These are phyloP conservation scores for Acropora tenuis DNA, from an alignment of 64 coral and sea anemone species.

Conservation along the genomic window DNA sequence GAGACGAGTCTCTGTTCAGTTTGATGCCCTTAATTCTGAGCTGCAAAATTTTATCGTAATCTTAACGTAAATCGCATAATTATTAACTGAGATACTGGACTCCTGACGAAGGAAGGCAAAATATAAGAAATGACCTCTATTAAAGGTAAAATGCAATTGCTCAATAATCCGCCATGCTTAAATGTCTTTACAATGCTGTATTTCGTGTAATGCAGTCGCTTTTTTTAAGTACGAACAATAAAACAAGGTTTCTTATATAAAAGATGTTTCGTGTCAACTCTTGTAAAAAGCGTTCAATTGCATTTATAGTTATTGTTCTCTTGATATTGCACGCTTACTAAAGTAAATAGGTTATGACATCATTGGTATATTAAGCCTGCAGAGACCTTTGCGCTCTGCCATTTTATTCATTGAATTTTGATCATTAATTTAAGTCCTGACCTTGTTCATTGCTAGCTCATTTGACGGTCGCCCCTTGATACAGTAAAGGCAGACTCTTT, in stretches of 20 bases:
- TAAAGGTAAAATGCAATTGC: not conserved
- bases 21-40: too few relatives aligned
- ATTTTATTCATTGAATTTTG: constrained; percentile 7
- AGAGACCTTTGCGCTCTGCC: not conserved
- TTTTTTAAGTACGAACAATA: not conserved
- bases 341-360: constrained; percentile 18
- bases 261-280: constrained; percentile 12
- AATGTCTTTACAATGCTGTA: not conserved
- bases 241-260: not conserved
- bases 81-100: not conserved
- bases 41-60: too few relatives aligned
- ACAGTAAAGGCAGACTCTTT: not conserved
- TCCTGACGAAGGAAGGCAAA: not conserved
- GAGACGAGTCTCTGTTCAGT: too few relatives aligned
- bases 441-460: not conserved
- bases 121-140: not conserved
- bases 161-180: not conserved
- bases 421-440: constrained; percentile 36
- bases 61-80: too few relatives aligned
- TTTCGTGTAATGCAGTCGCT: not conserved
- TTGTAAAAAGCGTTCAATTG: not conserved
- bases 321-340: not conserved
- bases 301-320: constrained; percentile 15
- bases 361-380: constrained; percentile 18
- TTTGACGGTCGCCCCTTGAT: not conserved